Evolutionary conservation across 2,888 invertebrate genomes (phyloP), one percentile per base, ranked within the genome.

Genomic region (Tigriopus californicus): DNA sequence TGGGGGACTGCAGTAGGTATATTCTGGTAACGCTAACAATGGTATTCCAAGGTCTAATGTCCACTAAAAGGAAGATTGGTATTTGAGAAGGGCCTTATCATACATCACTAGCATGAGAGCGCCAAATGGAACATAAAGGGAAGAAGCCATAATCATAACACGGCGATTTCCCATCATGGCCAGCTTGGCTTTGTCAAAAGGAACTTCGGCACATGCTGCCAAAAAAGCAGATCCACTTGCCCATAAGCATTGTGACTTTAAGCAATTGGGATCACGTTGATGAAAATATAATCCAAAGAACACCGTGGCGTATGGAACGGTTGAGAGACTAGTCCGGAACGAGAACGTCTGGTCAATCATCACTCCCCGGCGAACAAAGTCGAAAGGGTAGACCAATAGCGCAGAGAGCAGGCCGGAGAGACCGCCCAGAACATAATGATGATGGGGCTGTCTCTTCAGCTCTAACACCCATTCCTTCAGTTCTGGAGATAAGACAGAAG

Each of bases 51-150:
- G n/a, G n/a, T n/a, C n/a, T n/a, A n/a, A n/a, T n/a, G n/a, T n/a
- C n/a, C n/a, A n/a, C n/a, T n/a, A n/a, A n/a, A 33, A 8, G 33
- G 33, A 33, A 33, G 33, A 33, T 5, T 33, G 33, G 22, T 18
- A 51, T n/a, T 51, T 51, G 2, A 51, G 10, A 2, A 51, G 18
- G 5, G 51, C 51, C 20, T 51, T 51, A 10, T 51, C 51, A 24
- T 51, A 51, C 51, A 51, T 51, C n/a, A 51, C 51, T 10, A 51
- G 51, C 20, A 51, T 51, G 24, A 51, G 51, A 13, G 51, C 51
- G 4, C 51, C 51, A 24, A 51, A 51, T n/a, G 51, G 51, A 13
- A 51, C 24, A 22, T 51, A 51, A 13, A 51, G n/a, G 5, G 22
- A 5, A 5, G 5, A 4, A 10, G 24, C 24, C 51, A 51, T 13